These are phyloP conservation scores for Tetragonula clypearis DNA, from an alignment of 1,140 invertebrate genomes.

Conservation along the genomic window DNA sequence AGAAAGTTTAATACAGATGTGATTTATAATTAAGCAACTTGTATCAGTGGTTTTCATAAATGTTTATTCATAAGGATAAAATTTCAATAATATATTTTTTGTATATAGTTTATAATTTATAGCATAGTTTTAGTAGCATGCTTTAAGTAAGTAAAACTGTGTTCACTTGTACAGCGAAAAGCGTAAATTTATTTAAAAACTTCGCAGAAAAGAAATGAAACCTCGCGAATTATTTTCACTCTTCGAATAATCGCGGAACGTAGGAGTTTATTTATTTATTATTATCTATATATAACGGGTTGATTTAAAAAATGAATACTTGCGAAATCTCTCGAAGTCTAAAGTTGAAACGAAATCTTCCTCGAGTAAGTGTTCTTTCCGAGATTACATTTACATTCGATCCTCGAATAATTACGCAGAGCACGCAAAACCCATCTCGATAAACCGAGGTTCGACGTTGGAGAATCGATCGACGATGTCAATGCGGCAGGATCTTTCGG, in stretches of 20 bases:
- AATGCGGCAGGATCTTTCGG: slow-evolving; percentile 3
- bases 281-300: too few species aligned
- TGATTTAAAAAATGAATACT: too few species aligned
- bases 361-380: background rate
- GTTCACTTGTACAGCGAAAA: background rate
- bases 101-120: too few species aligned
- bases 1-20: background rate
- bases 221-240: background rate
- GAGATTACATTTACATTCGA: background rate
- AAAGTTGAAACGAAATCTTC: background rate
- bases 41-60: background rate
- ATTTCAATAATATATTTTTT: too few species aligned
- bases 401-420: background rate
- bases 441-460: background rate
- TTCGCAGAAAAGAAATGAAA: background rate
- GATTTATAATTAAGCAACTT: background rate
- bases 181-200: background rate
- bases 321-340: background rate
- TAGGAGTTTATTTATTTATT: too few species aligned
- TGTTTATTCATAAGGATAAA: background rate
- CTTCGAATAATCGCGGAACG: background rate
- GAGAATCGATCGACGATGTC: background rate
- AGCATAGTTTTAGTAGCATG: too few species aligned
- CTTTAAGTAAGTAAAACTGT: background rate
- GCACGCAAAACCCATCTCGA: background rate